Evolutionary conservation across 2,113 vertebrate species (phyloP).

Genomic region (Aptenodytes forsteri): DNA sequence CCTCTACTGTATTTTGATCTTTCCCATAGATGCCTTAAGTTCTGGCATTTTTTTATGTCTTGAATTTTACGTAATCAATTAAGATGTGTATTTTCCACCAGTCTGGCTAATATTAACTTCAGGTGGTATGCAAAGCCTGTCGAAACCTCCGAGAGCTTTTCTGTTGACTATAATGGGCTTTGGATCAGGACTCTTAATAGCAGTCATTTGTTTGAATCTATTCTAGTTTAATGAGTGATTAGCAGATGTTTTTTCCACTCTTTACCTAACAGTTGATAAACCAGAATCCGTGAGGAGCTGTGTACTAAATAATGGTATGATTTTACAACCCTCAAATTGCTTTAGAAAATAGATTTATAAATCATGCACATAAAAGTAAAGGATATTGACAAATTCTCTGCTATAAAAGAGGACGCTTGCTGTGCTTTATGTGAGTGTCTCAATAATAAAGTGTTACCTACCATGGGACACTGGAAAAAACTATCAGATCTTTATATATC

Average conservation of each 20-base stretch:
- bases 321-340: slow-evolving; percentile 24
- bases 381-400: slow-evolving; percentile 18
- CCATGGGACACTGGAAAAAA: background rate
- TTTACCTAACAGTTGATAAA: slow-evolving; percentile 37
- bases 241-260: slow-evolving; percentile 7
- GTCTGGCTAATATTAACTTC: background rate
- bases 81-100: background rate
- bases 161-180: background rate
- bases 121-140: background rate
- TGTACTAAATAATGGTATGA: slow-evolving; percentile 8
- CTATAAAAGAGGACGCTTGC: background rate
- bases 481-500: background rate
- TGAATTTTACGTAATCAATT: background rate
- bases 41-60: background rate
- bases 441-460: background rate
- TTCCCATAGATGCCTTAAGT: background rate
- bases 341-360: slow-evolving; percentile 43
- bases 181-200: slow-evolving; percentile 7
- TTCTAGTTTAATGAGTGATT: slow-evolving; percentile 47
- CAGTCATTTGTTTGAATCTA: slow-evolving; percentile 15
- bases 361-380: background rate
- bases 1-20: background rate
- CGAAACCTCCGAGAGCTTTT: background rate
- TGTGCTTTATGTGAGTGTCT: slow-evolving; percentile 18
- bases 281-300: background rate